Conservation (phyloP, 2,113 vertebrate species). For the Rhinogobius similis region DNA sequence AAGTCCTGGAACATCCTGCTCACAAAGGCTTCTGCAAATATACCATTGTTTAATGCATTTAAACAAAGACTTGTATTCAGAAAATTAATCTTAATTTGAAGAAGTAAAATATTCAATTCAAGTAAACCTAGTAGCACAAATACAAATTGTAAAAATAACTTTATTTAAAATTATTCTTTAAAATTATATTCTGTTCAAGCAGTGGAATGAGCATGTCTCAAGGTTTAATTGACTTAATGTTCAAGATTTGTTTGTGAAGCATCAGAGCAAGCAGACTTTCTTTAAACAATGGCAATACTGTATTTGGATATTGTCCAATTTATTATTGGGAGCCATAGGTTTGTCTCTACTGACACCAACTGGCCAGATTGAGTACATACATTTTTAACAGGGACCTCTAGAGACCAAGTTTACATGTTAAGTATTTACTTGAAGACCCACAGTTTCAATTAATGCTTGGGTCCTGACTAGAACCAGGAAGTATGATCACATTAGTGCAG, state of each 20-base stretch:
- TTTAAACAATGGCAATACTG: not conserved
- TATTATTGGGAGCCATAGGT: not conserved
- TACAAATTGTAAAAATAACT: not conserved
- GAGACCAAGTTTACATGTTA: no score
- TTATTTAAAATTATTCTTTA: no score
- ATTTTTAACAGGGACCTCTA: not conserved
- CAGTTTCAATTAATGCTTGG: no score
- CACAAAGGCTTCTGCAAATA: slow-evolving; percentile 59
- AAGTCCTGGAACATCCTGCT: slow-evolving; percentile 76
- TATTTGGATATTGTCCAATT: not conserved
- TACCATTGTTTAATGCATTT: not conserved
- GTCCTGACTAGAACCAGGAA: no score
- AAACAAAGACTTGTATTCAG: no score
- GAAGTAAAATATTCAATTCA: not conserved
- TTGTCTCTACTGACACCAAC: slow-evolving; percentile 44
- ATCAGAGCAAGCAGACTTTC: not conserved
- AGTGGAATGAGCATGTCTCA: not conserved
- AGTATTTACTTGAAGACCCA: no score
- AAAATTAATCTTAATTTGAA: not conserved
- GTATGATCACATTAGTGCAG: no score
- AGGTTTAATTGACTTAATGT: not conserved
- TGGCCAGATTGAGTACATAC: slow-evolving; percentile 21
- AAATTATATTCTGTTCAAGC: not conserved
- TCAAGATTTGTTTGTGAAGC: not conserved
- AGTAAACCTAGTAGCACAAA: not conserved